phyloP scores from a whole-genome alignment of 2,888 invertebrate genomes.

The Molanna angustata region DNA sequence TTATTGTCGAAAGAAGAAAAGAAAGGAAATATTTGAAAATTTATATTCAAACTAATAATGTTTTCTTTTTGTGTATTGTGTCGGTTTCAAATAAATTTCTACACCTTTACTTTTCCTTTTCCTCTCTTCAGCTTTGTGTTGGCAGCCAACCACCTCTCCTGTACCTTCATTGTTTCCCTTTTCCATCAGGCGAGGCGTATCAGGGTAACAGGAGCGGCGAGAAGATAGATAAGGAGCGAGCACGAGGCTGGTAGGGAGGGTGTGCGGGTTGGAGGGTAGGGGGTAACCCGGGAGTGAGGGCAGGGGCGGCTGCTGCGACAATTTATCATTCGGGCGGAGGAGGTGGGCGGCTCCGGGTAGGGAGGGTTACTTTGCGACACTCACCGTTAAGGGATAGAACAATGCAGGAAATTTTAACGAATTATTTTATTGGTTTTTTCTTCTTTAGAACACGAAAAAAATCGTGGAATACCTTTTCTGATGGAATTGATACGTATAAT shows the following conservation, averaged over 20 bases:
- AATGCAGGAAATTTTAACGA: conserved; percentile 8
- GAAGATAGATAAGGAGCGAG: conserved; percentile 33
- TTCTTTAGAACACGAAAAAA: no score
- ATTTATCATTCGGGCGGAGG: conserved; percentile 36
- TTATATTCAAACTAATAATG: no score
- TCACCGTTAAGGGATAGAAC: conserved; percentile 39
- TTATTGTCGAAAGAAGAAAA: no score
- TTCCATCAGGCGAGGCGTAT: conserved; percentile 32
- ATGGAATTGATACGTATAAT: not conserved
- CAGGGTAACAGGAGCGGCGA: conserved; percentile 31
- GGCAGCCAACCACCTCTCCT: conserved; percentile 16
- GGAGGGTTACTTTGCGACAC: conserved; percentile 43
- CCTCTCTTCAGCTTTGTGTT: not conserved
- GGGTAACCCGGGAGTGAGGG: conserved; percentile 32
- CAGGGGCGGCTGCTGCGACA: conserved; percentile 35
- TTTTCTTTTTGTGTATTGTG: not conserved
- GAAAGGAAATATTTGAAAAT: no score
- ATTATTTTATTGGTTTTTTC: conserved; percentile 7
- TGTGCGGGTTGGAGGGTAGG: conserved; percentile 31
- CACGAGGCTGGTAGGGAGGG: conserved; percentile 14
- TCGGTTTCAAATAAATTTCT: not conserved
- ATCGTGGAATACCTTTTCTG: no score
- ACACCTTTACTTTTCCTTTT: not conserved
- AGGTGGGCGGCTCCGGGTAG: conserved; percentile 34
- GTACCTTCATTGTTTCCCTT: conserved; percentile 31